Evolutionary conservation across 2,888 invertebrate genomes (phyloP).

Genomic region (Lochmaea capreae): DNA sequence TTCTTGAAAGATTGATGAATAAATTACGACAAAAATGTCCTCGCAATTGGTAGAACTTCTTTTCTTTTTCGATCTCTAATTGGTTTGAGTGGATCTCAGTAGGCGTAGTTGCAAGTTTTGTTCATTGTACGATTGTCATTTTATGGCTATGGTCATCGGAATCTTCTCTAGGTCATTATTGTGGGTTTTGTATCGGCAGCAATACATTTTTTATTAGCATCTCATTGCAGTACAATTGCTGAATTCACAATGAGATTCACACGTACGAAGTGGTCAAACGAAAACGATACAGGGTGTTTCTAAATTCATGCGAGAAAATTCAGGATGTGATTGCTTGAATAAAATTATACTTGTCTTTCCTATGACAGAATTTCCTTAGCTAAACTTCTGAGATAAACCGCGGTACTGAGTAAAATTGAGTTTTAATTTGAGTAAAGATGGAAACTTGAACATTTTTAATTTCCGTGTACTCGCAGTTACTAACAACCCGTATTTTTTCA

Average conservation of each 20-base stretch:
- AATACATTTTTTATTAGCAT: conserved; percentile 17
- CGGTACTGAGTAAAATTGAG: too few relatives aligned
- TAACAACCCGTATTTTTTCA: too few relatives aligned
- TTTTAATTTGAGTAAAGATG: too few relatives aligned
- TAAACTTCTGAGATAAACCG: too few relatives aligned
- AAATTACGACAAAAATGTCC: conserved; percentile 35
- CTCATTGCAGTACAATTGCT: conserved; percentile 11
- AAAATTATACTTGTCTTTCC: too few relatives aligned
- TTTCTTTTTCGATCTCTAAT: conserved; percentile 34
- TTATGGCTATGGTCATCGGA: conserved; percentile 24
- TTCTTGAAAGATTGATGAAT: conserved; percentile 39
- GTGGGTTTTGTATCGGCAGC: conserved; percentile 14
- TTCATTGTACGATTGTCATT: conserved; percentile 29
- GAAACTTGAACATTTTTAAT: too few relatives aligned
- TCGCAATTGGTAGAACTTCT: conserved; percentile 30
- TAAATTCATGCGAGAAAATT: too few relatives aligned
- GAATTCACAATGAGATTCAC: background rate
- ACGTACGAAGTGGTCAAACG: background rate
- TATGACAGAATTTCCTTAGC: too few relatives aligned
- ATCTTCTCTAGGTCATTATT: conserved; percentile 21
- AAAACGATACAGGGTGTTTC: background rate
- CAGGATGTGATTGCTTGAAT: too few relatives aligned
- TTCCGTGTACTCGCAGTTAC: too few relatives aligned
- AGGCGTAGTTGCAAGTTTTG: conserved; percentile 35
- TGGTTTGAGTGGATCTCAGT: conserved; percentile 37